Evolutionary conservation across 2,797 vertebrate species (phyloP), one percentile per base, ranked within the genome.

Genomic region (Mormyrops attenuatus): DNA sequence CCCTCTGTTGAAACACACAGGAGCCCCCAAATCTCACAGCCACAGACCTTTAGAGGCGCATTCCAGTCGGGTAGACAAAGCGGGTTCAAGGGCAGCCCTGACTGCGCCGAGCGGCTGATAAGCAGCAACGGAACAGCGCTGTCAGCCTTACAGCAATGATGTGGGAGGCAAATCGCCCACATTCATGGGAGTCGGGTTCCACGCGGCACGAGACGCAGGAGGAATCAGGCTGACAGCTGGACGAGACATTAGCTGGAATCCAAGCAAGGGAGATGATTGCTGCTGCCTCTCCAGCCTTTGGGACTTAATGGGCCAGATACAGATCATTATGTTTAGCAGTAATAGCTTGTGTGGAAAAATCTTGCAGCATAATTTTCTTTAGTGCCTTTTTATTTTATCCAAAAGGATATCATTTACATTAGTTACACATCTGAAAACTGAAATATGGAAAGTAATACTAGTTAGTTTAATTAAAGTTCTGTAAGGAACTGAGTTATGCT

Each of bases 381-480:
- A 88, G 53, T 22, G 57, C 55, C 57, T 55, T 66, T 47, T 88
- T 44, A 88, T 88, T 44, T 44, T 49, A 41, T 87, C 85, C 85
- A 66, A 60, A 44, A 26, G 53, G 50, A 50, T 47, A 66, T 73
- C 41, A 88, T 73, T 88, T 52, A 73, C 22, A 30, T 77, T 34
- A 73, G 20, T 13, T 30, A 52, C 44, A 26, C 44, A 77, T 17
- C 26, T 52, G 47, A 73, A 88, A 73, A 73, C 26, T 77, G 41
- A 77, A 73, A 88, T 77, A 52, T 34, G 44, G 88, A 88, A 88
- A 8, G 47, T 52, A 77, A 88, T 20, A 44, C 44, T 30, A 49
- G 52, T 55, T 84, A 20, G 69, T 82, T 82, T 89, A 89, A 89
- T 89, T 89, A 89, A 47, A 80, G 26, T 82, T 89, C 47, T 30